These are phyloP conservation scores for Phyllopteryx taeniolatus DNA, from an alignment of 2,113 vertebrate genomes.

Conservation along the genomic window DNA sequence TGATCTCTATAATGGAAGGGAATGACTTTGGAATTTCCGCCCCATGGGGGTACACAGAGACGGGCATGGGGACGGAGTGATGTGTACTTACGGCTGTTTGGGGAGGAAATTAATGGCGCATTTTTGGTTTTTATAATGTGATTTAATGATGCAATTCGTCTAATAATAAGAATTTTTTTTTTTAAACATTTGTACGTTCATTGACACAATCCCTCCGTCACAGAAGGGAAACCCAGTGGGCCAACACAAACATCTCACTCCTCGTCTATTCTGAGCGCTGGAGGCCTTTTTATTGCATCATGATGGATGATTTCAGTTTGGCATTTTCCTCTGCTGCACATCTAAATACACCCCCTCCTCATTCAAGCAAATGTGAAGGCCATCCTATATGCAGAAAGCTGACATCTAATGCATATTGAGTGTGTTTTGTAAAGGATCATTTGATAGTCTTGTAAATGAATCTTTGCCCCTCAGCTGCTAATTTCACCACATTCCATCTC, in stretches of 20 bases:
- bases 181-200: slow-evolving; percentile 79
- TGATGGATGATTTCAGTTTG: slow-evolving; percentile 78
- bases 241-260: slow-evolving; percentile 78
- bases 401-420: slow-evolving; percentile 71
- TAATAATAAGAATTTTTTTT: slow-evolving; percentile 90
- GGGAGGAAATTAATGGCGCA: slow-evolving; percentile 99
- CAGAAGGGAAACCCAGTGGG: slow-evolving; percentile 79
- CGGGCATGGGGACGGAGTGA: slow-evolving; percentile 86
- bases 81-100: slow-evolving; percentile 95
- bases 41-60: slow-evolving; percentile 87
- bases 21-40: slow-evolving; percentile 82
- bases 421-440: slow-evolving; percentile 74
- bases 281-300: slow-evolving; percentile 72
- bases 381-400: slow-evolving; percentile 63
- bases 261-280: slow-evolving; percentile 68
- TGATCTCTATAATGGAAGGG: slow-evolving; percentile 90
- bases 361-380: slow-evolving; percentile 60
- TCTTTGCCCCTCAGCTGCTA: slow-evolving; percentile 67
- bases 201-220: slow-evolving; percentile 60
- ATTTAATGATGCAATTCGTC: slow-evolving; percentile 99
- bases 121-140: slow-evolving; percentile 99
- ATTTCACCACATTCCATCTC: slow-evolving; percentile 67
- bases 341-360: slow-evolving; percentile 52
- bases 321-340: slow-evolving; percentile 62
- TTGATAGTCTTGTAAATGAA: slow-evolving; percentile 69